phyloP scores from a whole-genome alignment of 2,888 invertebrate genomes.

The Xiphydria camelus region DNA sequence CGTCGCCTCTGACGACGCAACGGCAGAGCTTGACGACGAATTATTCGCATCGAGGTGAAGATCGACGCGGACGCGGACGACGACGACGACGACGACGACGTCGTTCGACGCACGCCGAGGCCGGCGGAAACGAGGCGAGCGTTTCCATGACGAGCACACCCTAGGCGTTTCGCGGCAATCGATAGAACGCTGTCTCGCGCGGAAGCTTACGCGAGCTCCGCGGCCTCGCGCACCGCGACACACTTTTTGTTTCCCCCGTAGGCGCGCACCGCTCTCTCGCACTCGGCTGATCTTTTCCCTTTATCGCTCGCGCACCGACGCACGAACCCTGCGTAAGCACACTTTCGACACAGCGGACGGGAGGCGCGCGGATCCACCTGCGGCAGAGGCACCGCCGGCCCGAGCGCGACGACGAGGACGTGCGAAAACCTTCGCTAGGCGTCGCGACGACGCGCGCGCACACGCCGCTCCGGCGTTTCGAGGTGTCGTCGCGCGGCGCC shows the following conservation, averaged over 20 bases:
- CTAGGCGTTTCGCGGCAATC: slow-evolving; percentile 20
- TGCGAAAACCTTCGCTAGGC: slow-evolving; percentile 15
- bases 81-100: background rate
- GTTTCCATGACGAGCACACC: slow-evolving; percentile 1
- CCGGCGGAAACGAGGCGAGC: too few relatives aligned
- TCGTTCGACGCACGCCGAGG: too few relatives aligned
- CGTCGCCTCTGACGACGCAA: too few relatives aligned
- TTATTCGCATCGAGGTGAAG: too few relatives aligned
- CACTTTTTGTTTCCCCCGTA: background rate
- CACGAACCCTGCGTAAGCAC: too few relatives aligned
- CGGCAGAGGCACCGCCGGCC: background rate
- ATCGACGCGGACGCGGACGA: background rate
- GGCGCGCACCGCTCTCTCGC: slow-evolving; percentile 1
- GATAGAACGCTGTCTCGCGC: slow-evolving; percentile 23
- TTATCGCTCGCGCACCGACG: too few relatives aligned
- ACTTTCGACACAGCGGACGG: too few relatives aligned
- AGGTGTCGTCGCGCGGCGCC: slow-evolving; percentile 39
- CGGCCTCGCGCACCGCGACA: background rate
- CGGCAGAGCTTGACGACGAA: too few relatives aligned
- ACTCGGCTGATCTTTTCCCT: background rate
- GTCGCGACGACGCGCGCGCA: slow-evolving; percentile 20
- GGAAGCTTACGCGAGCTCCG: background rate
- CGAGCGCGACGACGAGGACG: background rate
- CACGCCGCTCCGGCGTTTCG: slow-evolving; percentile 23
- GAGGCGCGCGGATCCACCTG: too few relatives aligned